Evolutionary conservation across 2,888 invertebrate genomes (phyloP).

Genomic region (Opisthograptis luteolata): DNA sequence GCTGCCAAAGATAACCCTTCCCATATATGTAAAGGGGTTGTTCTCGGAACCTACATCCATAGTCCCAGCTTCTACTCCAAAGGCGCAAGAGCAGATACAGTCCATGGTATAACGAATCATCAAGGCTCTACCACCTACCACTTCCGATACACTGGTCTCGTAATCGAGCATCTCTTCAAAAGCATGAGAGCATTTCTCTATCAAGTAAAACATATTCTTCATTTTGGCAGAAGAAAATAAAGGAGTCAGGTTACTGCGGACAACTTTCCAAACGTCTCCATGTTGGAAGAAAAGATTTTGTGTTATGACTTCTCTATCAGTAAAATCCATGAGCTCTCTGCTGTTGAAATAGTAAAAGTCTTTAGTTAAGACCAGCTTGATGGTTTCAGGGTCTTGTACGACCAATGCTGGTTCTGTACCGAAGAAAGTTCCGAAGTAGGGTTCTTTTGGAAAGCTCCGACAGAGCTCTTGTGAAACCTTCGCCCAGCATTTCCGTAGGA

Average conservation of each 20-base stretch:
- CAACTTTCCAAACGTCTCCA: conserved; percentile 47
- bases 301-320: conserved; percentile 37
- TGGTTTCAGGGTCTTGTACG: conserved; percentile 42
- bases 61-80: conserved; percentile 49
- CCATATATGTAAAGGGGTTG: conserved; percentile 48
- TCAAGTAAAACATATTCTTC: conserved; percentile 49
- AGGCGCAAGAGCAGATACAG: conserved; percentile 47
- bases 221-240: conserved; percentile 46
- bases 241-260: conserved; percentile 46
- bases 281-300: conserved; percentile 43
- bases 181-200: conserved; percentile 38
- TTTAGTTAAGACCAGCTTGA: conserved; percentile 45
- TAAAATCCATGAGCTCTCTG: conserved; percentile 40
- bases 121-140: conserved; percentile 33
- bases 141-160: conserved; percentile 26
- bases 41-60: conserved; percentile 38
- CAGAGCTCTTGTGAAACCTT: conserved; percentile 29
- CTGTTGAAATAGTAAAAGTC: conserved; percentile 48
- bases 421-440: conserved; percentile 34
- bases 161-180: conserved; percentile 40
- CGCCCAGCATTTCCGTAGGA: conserved; percentile 23
- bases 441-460: conserved; percentile 26
- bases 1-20: conserved; percentile 36
- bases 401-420: conserved; percentile 41
- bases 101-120: conserved; percentile 49